Conservation (phyloP, 2,888 invertebrate genomes). For the Pharmacophagus antenor region DNA sequence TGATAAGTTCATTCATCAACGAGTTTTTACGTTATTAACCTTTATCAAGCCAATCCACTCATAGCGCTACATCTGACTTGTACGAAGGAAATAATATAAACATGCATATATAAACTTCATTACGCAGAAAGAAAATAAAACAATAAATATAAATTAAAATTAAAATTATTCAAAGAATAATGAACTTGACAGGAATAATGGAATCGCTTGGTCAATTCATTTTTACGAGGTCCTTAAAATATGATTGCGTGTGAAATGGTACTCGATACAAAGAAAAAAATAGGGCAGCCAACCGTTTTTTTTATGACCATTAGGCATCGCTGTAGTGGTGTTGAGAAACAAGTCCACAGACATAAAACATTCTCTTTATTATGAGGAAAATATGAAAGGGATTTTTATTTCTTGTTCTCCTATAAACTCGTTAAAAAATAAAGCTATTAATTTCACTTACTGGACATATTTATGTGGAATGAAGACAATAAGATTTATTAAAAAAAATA, state of each 20-base stretch:
- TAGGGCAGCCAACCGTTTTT: slow-evolving; percentile 14
- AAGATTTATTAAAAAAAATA: neutral
- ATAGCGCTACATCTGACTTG: too few species aligned
- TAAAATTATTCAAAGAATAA: neutral
- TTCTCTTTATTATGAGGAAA: slow-evolving; percentile 15
- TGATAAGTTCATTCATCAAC: too few species aligned
- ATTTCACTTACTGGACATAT: neutral
- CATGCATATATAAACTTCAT: too few species aligned
- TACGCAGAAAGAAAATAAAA: neutral
- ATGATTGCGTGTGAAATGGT: slow-evolving; percentile 29
- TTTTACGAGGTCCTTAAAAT: slow-evolving; percentile 28
- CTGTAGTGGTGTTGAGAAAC: slow-evolving; percentile 5
- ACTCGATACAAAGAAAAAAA: slow-evolving; percentile 24
- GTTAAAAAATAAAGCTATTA: neutral
- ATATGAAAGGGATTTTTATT: neutral
- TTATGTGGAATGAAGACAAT: neutral
- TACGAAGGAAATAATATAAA: too few species aligned
- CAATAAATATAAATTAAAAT: neutral
- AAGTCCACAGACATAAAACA: slow-evolving; percentile 18
- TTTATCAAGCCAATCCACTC: too few species aligned
- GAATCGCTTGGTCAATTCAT: slow-evolving; percentile 21
- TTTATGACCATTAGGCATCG: slow-evolving; percentile 23
- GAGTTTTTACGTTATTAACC: too few species aligned
- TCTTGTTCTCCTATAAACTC: neutral
- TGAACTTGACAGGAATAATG: slow-evolving; percentile 8